Percentiles rank a stretch among this genome's conserved stretches.
These are phyloP conservation scores for Tympanuchus pallidicinctus DNA, from an alignment of 2,113 vertebrate genomes.

Conservation along the genomic window DNA sequence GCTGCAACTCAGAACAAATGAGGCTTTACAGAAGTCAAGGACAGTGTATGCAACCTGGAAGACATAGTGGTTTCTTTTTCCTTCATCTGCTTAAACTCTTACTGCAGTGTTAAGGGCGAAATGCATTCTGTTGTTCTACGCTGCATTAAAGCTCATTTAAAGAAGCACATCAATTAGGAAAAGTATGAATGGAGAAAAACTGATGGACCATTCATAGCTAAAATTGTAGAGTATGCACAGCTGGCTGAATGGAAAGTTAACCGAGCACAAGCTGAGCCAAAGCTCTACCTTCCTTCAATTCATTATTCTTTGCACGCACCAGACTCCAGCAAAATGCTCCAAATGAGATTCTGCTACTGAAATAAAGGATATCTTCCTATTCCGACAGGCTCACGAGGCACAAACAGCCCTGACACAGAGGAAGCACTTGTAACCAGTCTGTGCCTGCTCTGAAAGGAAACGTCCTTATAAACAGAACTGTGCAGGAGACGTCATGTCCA, in stretches of 20 bases:
- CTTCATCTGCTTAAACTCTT: background rate
- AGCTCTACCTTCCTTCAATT: background rate
- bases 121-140: rapidly evolving
- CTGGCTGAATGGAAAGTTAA: background rate
- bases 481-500: rapidly evolving
- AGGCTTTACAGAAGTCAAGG: no score
- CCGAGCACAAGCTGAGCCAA: background rate
- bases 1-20: background rate
- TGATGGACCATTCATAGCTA: background rate
- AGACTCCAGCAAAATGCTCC: background rate
- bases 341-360: background rate
- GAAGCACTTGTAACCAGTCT: rapidly evolving
- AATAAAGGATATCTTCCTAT: background rate
- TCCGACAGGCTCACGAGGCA: background rate
- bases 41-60: rapidly evolving
- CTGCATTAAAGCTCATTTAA: background rate
- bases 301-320: background rate
- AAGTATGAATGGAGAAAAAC: background rate
- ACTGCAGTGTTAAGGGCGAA: background rate
- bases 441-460: background rate
- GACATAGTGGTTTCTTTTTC: background rate
- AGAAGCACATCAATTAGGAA: background rate
- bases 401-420: rapidly evolving
- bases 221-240: background rate
- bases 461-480: rapidly evolving